Conservation (phyloP, 35 echinoderm and acorn worm genomes). For the Apostichopus japonicus region DNA sequence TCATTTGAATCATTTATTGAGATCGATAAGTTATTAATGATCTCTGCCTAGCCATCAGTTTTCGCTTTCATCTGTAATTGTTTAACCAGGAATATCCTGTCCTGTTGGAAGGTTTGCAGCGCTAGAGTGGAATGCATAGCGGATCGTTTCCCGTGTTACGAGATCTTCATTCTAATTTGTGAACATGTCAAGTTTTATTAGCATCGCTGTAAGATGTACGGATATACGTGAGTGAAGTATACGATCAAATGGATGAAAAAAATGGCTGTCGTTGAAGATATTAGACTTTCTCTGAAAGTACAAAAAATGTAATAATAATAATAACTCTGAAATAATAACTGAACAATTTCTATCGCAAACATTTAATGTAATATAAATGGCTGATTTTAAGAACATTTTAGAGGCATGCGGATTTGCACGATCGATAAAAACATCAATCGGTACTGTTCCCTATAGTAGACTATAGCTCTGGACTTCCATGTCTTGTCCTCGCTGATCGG, state of each 20-base stretch:
- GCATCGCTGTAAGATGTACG: not conserved
- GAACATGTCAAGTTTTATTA: not conserved
- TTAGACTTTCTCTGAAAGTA: too few relatives aligned
- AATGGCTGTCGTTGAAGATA: too few relatives aligned
- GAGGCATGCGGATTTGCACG: too few relatives aligned
- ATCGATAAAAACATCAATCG: too few relatives aligned
- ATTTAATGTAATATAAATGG: too few relatives aligned
- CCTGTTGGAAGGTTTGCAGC: not conserved
- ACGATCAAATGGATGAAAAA: not conserved
- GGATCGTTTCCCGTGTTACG: not conserved
- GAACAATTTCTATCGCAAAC: too few relatives aligned
- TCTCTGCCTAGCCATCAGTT: not conserved
- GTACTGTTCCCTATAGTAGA: too few relatives aligned
- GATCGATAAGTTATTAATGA: conserved; percentile 10
- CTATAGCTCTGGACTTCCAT: too few relatives aligned
- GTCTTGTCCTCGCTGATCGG: too few relatives aligned
- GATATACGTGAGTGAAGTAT: not conserved
- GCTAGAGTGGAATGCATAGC: not conserved
- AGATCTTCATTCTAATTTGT: not conserved
- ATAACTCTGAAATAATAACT: too few relatives aligned
- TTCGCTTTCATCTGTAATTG: conserved; percentile 3
- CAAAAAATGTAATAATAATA: too few relatives aligned
- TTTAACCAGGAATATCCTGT: conserved; percentile 9
- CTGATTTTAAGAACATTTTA: too few relatives aligned
- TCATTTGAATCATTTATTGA: conserved; percentile 16